Percentiles rank a stretch among this genome's conserved stretches.
Evolutionary conservation across 1,140 invertebrate species (phyloP).

Genomic region (Drosophila tristis): DNA sequence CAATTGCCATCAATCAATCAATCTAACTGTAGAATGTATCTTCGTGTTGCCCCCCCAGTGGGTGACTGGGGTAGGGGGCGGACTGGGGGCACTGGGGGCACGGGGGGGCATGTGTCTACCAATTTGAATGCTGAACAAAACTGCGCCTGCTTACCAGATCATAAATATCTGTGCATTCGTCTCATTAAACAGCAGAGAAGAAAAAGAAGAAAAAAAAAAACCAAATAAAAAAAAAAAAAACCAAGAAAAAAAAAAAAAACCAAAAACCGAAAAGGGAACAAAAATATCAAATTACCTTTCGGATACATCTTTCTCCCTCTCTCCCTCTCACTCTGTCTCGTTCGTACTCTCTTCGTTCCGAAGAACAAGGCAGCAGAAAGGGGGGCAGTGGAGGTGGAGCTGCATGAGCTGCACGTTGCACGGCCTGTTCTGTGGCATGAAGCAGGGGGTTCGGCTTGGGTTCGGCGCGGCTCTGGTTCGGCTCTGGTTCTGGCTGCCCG

Average conservation of each 20-base stretch:
- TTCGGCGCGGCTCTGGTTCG: no score
- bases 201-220: not conserved
- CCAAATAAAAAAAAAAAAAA: no score
- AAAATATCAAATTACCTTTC: constrained; percentile 77
- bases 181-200: constrained; percentile 73
- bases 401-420: no score
- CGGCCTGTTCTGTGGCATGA: no score
- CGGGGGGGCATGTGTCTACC: not conserved
- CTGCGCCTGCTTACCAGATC: constrained; percentile 80
- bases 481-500: no score
- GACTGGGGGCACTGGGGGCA: not conserved
- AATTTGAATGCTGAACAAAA: constrained; percentile 74
- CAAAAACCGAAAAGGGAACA: constrained; percentile 59
- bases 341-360: constrained; percentile 48
- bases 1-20: constrained; percentile 76
- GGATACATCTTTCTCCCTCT: constrained; percentile 5
- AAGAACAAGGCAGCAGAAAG: constrained; percentile 38
- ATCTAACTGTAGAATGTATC: constrained; percentile 31
- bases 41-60: not conserved
- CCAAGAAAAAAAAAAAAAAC: no score
- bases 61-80: not conserved
- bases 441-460: no score
- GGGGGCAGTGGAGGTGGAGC: not conserved
- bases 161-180: constrained; percentile 84
- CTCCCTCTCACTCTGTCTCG: constrained; percentile 3